phyloP scores from a whole-genome alignment of 2,797 vertebrate species.

The Pseudotriccus pelzelni region DNA sequence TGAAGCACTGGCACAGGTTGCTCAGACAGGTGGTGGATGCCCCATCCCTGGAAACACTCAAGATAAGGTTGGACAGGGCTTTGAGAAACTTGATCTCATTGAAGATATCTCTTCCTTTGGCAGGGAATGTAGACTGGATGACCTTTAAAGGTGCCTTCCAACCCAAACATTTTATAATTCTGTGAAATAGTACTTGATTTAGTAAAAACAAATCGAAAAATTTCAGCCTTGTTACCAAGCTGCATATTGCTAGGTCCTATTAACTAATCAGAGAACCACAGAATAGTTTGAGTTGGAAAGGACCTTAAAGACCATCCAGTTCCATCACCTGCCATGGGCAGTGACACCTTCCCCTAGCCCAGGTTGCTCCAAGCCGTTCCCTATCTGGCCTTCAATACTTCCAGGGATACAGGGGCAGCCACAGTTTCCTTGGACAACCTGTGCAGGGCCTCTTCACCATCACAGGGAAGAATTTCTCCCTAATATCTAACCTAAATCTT shows the following conservation, averaged over 20 bases:
- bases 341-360: background rate
- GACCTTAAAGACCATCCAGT: background rate
- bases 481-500: background rate
- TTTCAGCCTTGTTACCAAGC: background rate
- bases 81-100: background rate
- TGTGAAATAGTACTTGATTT: background rate
- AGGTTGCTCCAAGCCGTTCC: accelerated
- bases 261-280: background rate
- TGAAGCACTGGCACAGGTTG: background rate
- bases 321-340: background rate
- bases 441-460: accelerated
- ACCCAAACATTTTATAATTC: background rate
- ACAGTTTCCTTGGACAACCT: accelerated
- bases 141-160: background rate
- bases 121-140: background rate
- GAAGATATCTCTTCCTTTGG: background rate
- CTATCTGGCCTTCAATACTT: accelerated
- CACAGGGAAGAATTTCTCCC: background rate
- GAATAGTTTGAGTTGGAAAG: background rate
- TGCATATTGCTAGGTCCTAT: background rate
- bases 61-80: background rate
- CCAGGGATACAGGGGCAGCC: background rate
- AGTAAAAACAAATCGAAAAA: background rate
- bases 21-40: background rate
- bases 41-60: background rate